Percentiles rank a stretch among this genome's conserved stretches.
These are phyloP conservation scores for Pampus argenteus DNA, from an alignment of 2,797 vertebrate species.

Conservation along the genomic window DNA sequence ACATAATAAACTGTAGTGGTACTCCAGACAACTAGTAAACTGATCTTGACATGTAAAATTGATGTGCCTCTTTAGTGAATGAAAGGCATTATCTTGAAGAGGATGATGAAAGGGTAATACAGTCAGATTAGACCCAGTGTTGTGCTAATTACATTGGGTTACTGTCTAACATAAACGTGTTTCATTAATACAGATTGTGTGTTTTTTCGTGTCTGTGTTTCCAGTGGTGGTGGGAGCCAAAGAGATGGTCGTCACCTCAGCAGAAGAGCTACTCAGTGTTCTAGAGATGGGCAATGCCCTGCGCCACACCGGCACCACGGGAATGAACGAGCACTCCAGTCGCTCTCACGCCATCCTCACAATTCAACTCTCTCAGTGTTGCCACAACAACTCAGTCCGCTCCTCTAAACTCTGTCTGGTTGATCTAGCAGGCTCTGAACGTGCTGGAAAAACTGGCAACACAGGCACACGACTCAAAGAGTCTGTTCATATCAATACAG, in stretches of 20 bases:
- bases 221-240: conserved; percentile 91
- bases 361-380: conserved; percentile 84
- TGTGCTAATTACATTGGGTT: not conserved
- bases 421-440: conserved; percentile 93
- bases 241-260: conserved; percentile 85
- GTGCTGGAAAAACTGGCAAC: conserved; percentile 90
- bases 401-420: conserved; percentile 93
- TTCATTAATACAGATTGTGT: conserved; percentile 10
- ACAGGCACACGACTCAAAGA: conserved; percentile 90
- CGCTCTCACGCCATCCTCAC: conserved; percentile 93
- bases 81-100: not conserved
- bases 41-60: not conserved
- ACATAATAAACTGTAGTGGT: not conserved
- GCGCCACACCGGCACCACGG: conserved; percentile 87
- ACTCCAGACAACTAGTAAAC: not conserved
- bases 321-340: conserved; percentile 92
- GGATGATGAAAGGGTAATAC: not conserved
- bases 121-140: not conserved
- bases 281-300: conserved; percentile 87
- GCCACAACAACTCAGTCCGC: conserved; percentile 40
- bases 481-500: conserved; percentile 91
- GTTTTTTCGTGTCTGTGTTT: conserved; percentile 51
- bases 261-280: conserved; percentile 88
- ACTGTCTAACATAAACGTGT: not conserved
- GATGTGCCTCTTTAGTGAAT: not conserved